Evolutionary conservation across 2,797 vertebrate species (phyloP).

Genomic region (Muraenolepis orangiensis): DNA sequence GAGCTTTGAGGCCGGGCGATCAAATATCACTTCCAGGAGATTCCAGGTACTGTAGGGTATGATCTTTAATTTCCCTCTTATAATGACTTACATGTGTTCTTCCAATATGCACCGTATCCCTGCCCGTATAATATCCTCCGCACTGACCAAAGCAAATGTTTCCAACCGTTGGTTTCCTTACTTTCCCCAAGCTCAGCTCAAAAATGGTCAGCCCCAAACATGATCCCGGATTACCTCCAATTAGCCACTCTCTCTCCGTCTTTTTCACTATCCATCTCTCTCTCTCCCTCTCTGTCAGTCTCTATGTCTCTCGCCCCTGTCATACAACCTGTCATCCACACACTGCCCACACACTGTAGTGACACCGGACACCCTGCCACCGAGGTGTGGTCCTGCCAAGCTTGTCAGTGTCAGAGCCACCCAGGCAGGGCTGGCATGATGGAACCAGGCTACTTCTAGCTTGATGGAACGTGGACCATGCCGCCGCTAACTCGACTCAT

Average conservation of each 20-base stretch:
- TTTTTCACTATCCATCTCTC: constrained; percentile 27
- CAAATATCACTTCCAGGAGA: constrained; percentile 35
- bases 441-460: background rate
- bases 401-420: constrained; percentile 42
- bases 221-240: constrained; percentile 43
- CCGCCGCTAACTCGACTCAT: background rate
- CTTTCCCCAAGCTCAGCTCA: constrained; percentile 22
- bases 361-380: constrained; percentile 19
- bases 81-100: constrained; percentile 50
- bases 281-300: constrained; percentile 37
- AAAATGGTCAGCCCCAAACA: constrained; percentile 26
- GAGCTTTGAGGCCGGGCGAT: constrained; percentile 27
- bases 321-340: constrained; percentile 28
- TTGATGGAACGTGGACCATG: background rate
- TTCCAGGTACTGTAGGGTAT: constrained; percentile 33
- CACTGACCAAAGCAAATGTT: constrained; percentile 31
- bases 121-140: constrained; percentile 15
- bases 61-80: constrained; percentile 39
- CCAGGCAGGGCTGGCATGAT: background rate
- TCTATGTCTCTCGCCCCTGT: constrained; percentile 14
- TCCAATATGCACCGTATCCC: constrained; percentile 15
- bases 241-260: constrained; percentile 24
- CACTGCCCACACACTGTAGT: constrained; percentile 6
- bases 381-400: constrained; percentile 20
- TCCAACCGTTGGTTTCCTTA: constrained; percentile 7